Evolutionary conservation across 2,797 vertebrate species (phyloP).

Genomic region (Myotis vivesi): DNA sequence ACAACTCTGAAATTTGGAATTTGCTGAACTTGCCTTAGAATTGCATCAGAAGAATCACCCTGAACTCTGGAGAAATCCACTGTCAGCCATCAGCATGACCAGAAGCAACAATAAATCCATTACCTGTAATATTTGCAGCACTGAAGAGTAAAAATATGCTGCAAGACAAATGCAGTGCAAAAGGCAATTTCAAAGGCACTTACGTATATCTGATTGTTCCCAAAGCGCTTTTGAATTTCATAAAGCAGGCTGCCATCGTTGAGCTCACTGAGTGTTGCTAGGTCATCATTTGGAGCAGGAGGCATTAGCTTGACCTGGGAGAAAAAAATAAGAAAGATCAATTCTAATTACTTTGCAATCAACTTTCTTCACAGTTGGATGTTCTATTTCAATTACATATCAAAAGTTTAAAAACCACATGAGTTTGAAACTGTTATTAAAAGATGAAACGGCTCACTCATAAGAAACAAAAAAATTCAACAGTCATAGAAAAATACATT

Average conservation of each 20-base stretch:
- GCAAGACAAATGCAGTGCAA: not conserved
- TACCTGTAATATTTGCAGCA: not conserved
- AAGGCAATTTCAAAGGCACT: conserved; percentile 71
- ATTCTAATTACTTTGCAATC: not conserved
- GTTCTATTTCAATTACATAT: not conserved
- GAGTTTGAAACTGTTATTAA: not conserved
- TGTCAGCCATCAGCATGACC: fast-evolving
- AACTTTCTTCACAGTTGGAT: not conserved
- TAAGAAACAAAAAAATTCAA: not conserved
- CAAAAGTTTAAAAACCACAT: not conserved
- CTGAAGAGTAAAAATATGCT: fast-evolving
- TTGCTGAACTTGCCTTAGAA: not conserved
- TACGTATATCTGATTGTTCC: conserved; percentile 97
- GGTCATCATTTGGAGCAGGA: conserved; percentile 95
- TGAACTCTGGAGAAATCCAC: not conserved
- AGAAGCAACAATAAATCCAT: not conserved
- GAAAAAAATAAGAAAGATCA: conserved; percentile 45
- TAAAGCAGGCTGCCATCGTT: conserved; percentile 96
- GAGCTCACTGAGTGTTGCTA: conserved; percentile 95
- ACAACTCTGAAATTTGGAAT: not conserved
- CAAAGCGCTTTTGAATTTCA: conserved; percentile 97
- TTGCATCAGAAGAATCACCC: not conserved
- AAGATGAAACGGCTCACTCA: not conserved
- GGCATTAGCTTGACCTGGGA: conserved; percentile 94
- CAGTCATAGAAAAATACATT: not conserved